phyloP scores from a whole-genome alignment of 2,113 vertebrate genomes.

The Trogon melanurus region DNA sequence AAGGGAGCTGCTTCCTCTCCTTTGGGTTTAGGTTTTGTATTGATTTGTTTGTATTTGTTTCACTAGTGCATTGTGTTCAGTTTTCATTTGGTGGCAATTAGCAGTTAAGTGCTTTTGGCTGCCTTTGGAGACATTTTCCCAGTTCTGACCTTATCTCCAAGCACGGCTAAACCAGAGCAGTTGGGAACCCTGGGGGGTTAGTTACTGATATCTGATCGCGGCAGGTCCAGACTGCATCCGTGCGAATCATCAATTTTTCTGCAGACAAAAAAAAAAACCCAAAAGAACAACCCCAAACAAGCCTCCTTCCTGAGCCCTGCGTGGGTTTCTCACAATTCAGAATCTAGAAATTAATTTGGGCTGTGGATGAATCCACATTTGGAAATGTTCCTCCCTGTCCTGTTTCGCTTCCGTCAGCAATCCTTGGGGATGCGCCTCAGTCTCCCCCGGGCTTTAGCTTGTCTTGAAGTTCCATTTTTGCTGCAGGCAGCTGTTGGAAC shows the following conservation, averaged over 20 bases:
- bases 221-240: not conserved
- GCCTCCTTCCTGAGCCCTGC: not conserved
- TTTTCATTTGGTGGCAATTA: not conserved
- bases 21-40: not conserved
- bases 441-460: not conserved
- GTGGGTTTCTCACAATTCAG: not conserved
- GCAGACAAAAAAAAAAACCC: not conserved
- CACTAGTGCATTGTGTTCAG: not conserved
- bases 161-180: not conserved
- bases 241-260: not conserved
- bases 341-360: not conserved
- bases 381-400: not conserved
- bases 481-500: not conserved
- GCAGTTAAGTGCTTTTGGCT: not conserved
- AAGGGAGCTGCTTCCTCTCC: not conserved
- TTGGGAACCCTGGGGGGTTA: not conserved
- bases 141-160: slow-evolving; percentile 11
- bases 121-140: slow-evolving; percentile 10
- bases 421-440: not conserved
- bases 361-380: not conserved
- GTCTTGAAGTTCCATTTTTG: not conserved
- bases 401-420: not conserved
- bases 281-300: not conserved
- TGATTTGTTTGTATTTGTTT: slow-evolving; percentile 50
- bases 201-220: not conserved